Evolutionary conservation across 2,888 invertebrate species (phyloP).

Genomic region (Ophion slaviceki): DNA sequence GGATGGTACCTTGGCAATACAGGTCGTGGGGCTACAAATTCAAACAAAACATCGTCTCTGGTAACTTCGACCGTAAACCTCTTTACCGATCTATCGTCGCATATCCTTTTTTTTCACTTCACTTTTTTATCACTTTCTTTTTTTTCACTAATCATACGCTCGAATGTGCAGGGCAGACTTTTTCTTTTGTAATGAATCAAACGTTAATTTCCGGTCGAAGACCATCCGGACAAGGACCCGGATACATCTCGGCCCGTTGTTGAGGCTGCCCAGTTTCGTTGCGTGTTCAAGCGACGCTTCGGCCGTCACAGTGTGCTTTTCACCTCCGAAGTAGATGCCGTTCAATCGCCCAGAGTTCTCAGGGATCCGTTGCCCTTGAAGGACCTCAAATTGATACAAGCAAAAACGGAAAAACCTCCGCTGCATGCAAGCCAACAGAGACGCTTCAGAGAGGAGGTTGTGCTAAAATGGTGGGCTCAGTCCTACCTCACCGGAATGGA

Average conservation of each 20-base stretch:
- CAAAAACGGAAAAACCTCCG: constrained; percentile 86
- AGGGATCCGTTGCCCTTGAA: constrained; percentile 70
- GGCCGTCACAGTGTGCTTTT: constrained; percentile 87
- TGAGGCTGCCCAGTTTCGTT: constrained; percentile 88
- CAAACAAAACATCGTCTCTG: constrained; percentile 89
- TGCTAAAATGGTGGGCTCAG: constrained; percentile 91
- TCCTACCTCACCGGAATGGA: constrained; percentile 89
- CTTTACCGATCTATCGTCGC: not conserved
- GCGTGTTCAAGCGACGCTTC: constrained; percentile 87
- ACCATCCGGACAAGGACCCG: constrained; percentile 84
- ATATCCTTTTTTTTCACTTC: too few relatives aligned
- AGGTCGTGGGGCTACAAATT: constrained; percentile 90
- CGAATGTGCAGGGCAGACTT: not conserved
- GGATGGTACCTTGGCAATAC: constrained; percentile 74
- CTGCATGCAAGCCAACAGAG: constrained; percentile 83
- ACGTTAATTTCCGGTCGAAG: constrained; percentile 76
- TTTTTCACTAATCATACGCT: too few relatives aligned
- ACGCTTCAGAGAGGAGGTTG: constrained; percentile 85
- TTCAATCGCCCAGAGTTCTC: constrained; percentile 75
- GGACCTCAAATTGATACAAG: constrained; percentile 86
- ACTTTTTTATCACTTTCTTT: too few relatives aligned
- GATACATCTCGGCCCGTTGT: constrained; percentile 86
- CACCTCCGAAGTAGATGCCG: constrained; percentile 92
- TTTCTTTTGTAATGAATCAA: constrained; percentile 52
- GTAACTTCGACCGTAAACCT: constrained; percentile 78